Conservation (phyloP, 1,140 invertebrate species). For the Euura lappo region DNA sequence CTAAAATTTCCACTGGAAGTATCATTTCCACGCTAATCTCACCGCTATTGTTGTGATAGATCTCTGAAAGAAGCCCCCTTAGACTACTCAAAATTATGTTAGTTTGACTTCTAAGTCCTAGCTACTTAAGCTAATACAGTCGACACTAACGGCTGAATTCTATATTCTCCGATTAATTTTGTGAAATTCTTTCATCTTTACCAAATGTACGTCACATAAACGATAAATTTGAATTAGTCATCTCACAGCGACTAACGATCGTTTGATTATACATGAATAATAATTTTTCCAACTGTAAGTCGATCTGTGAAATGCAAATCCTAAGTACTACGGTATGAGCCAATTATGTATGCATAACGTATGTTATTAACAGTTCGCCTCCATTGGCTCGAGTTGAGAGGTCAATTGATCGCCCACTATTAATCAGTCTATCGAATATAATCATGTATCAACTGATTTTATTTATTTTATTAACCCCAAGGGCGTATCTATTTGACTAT, state of each 20-base stretch:
- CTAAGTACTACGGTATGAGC: not conserved
- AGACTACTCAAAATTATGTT: slow-evolving; percentile 38
- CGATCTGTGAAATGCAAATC: not conserved
- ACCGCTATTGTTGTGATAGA: too few species aligned
- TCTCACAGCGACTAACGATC: not conserved
- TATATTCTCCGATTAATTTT: not conserved
- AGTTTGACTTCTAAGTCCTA: slow-evolving; percentile 31
- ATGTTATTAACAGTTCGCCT: slow-evolving; percentile 51
- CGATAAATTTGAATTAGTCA: not conserved
- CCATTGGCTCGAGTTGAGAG: slow-evolving; percentile 53
- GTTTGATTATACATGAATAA: not conserved
- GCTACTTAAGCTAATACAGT: slow-evolving; percentile 19
- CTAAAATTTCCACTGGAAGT: too few species aligned
- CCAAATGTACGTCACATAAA: not conserved
- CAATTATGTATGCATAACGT: slow-evolving; percentile 50
- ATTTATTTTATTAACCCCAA: slow-evolving; percentile 53
- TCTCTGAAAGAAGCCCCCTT: slow-evolving; percentile 10
- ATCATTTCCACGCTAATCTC: too few species aligned
- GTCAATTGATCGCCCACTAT: slow-evolving; percentile 57
- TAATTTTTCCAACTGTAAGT: not conserved
- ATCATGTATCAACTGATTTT: slow-evolving; percentile 49
- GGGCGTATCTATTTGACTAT: slow-evolving; percentile 36
- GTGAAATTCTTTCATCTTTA: not conserved
- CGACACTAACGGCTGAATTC: slow-evolving; percentile 14
- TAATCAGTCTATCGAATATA: slow-evolving; percentile 43